Conservation (phyloP, 2,888 invertebrate genomes). For the Cistogaster globosa region DNA sequence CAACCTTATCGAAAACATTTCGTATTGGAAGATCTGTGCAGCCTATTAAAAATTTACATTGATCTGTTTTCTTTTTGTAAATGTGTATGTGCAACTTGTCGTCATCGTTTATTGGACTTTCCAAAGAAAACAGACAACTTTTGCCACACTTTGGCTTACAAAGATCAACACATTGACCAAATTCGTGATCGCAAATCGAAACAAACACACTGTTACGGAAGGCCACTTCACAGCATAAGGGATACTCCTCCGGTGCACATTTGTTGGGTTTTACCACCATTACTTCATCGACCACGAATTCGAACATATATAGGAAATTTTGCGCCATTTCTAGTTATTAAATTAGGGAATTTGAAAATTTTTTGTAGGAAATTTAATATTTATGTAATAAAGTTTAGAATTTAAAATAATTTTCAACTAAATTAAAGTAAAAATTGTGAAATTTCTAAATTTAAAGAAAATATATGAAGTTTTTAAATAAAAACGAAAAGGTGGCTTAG, state of each 20-base stretch:
- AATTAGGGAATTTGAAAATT: conserved; percentile 3
- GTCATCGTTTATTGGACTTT: conserved; percentile 77
- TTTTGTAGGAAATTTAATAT: conserved; percentile 7
- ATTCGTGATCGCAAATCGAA: conserved; percentile 80
- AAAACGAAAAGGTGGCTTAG: conserved; percentile 33
- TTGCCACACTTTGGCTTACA: conserved; percentile 79
- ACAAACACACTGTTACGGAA: conserved; percentile 81
- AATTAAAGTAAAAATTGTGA: conserved; percentile 12
- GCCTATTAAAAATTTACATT: conserved; percentile 81
- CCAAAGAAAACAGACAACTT: conserved; percentile 80
- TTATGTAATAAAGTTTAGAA: conserved; percentile 12
- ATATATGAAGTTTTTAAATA: conserved; percentile 24
- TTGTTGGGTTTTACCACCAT: conserved; percentile 80
- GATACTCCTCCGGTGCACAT: conserved; percentile 83
- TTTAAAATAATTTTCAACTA: conserved; percentile 28
- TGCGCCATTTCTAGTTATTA: conserved; percentile 74
- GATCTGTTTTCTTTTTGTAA: conserved; percentile 80
- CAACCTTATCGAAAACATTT: conserved; percentile 80
- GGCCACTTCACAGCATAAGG: conserved; percentile 80
- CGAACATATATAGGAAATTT: conserved; percentile 81
- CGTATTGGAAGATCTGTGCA: conserved; percentile 78
- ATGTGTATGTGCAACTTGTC: conserved; percentile 79
- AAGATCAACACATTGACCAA: conserved; percentile 77
- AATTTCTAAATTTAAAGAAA: conserved; percentile 20
- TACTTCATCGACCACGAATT: conserved; percentile 81